Base-by-base conservation (phyloP, 2,888 invertebrate species). In the Byasa hedistus region DNA sequence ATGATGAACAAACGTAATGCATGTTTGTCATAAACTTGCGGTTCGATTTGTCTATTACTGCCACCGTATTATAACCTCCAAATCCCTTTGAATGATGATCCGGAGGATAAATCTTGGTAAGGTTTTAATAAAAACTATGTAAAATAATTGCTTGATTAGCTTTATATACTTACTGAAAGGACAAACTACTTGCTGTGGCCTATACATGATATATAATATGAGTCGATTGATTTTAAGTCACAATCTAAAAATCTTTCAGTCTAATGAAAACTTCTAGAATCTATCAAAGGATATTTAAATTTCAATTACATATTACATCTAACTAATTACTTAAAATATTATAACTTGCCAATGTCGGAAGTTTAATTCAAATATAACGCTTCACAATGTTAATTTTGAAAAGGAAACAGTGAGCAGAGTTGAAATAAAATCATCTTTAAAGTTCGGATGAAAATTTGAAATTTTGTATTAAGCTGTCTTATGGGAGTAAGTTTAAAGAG, bases 401-500 rank as follows among this genome's bases (percentile, higher is more conserved):
- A 57, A 44, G 39, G 39, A 36, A 62, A 56, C 56, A 48, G 44
- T 21, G 52, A 21, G 5, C 21, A n/a, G 54, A 44, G 56, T 62
- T 62, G 39, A 62, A 62, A 56, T 27, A 48, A 27, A 62, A 62
- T 62, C 27, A 62, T 62, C 55, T 57, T 24, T 62, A 62, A 62
- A 44, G 24, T 62, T 62, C n/a, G 24, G 56, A 62, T 56, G 62
- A 24, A 62, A 55, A 59, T 64, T 59, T 64, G 57, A 65, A 64
- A 65, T 60, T 56, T 65, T 60, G 36, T 51, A 60, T 39, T 61
- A 66, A 66, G 44, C 61, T 57, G 66, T 58, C 61, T 62, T 61
- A 61, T 57, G 66, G 66, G 66, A 62, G 57, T 61, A 62, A 66
- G 39, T 66, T 66, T 61, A 58, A 66, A 61, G 39, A 58, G 57